Conservation (phyloP, 2,113 vertebrate species). For the Oncorhynchus mykiss region DNA sequence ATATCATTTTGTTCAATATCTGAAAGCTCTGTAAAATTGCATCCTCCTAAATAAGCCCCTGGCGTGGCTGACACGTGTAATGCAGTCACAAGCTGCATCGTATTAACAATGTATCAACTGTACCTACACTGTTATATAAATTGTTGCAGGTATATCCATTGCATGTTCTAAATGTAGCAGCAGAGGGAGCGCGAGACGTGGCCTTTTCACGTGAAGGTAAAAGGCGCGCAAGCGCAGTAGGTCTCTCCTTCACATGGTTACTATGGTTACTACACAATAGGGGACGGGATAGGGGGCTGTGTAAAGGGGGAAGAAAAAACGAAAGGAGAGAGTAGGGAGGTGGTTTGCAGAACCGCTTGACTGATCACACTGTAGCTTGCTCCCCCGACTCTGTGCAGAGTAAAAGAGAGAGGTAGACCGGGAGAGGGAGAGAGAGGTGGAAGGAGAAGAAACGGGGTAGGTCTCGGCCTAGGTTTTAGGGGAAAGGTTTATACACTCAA, state of each 20-base stretch:
- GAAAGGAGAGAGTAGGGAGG: slow-evolving; percentile 44
- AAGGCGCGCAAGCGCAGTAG: slow-evolving; percentile 60
- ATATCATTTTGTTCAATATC: too few relatives aligned
- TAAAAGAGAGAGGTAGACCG: slow-evolving; percentile 32
- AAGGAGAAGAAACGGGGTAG: too few relatives aligned
- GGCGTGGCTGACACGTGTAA: too few relatives aligned
- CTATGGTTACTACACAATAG: slow-evolving; percentile 81
- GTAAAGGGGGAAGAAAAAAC: slow-evolving; percentile 53
- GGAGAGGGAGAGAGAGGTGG: background rate
- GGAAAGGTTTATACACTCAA: too few relatives aligned
- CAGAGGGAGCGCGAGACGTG: slow-evolving; percentile 66
- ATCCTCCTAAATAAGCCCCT: too few relatives aligned
- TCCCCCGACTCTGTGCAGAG: slow-evolving; percentile 14
- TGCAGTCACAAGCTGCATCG: too few relatives aligned
- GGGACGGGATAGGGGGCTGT: slow-evolving; percentile 78
- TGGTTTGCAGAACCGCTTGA: slow-evolving; percentile 73
- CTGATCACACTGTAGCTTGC: slow-evolving; percentile 69
- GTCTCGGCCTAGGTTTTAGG: too few relatives aligned
- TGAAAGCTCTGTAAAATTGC: too few relatives aligned
- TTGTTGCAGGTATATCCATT: background rate
- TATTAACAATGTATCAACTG: background rate
- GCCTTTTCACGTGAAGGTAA: slow-evolving; percentile 44
- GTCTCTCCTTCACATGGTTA: slow-evolving; percentile 64
- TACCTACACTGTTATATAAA: background rate
- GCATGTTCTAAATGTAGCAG: slow-evolving; percentile 29